Evolutionary conservation across 1,140 invertebrate species (phyloP), one percentile per base, ranked within the genome.

Genomic region (Zaprionus capensis): DNA sequence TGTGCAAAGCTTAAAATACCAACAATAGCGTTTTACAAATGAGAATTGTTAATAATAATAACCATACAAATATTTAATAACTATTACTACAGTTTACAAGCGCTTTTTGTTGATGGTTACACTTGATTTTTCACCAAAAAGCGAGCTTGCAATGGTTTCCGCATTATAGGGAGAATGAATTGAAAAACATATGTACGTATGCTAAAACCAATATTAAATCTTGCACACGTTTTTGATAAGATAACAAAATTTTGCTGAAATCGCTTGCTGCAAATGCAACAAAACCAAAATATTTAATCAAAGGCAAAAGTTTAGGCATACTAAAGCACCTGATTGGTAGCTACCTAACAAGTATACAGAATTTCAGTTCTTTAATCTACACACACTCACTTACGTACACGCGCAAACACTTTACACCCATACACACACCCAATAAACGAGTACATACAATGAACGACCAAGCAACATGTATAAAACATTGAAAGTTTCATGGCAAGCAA

Each of bases 91-190:
- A 44, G 20, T 55, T 66, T 46, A 38, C 46, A 71, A 17, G 17
- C 62, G 49, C 12, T 26, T 70, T 56, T 9, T 56, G 49, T 41
- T 46, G n/a, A 20, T 70, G n/a, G 11, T 65, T 62, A 46, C 22
- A 46, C 38, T 63, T 65, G n/a, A 67, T 82, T 74, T 57, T 58
- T 61, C 76, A 68, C 74, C 20, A 58, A 46, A 56, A 91, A 85
- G 86, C 76, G 85, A 90, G 85, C 85, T 90, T 90, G 86, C 76
- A 91, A 90, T 91, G 85, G 85, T 90, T 90, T 90, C 85, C 62
- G 71, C 79, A 63, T 71, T 59, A 51, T 69, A 81, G 81, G 41
- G 5, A 80, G 84, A 79, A 79, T 69, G 46, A 81, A 72, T 56
- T 71, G 70, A 70, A 83, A 81, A 78, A 65, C 66, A 28, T 51